Conservation (phyloP, 2,888 invertebrate genomes). For the Trachelus tabidus region DNA sequence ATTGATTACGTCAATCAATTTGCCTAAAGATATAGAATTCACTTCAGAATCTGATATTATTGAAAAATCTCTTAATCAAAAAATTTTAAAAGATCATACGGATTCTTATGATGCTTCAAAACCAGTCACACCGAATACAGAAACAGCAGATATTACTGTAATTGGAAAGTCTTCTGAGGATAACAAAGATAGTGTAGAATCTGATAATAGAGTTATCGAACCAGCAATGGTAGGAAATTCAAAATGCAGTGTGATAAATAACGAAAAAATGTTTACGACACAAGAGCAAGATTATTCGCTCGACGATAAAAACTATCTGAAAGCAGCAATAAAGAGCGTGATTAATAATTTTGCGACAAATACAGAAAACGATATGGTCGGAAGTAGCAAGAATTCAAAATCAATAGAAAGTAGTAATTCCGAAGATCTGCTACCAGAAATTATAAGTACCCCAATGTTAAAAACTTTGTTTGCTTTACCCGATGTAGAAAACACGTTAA, state of each 20-base stretch:
- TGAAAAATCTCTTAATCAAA: neutral
- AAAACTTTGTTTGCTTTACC: conserved; percentile 40
- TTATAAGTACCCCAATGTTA: conserved; percentile 37
- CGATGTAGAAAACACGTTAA: conserved; percentile 39
- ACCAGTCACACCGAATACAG: neutral
- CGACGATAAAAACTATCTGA: conserved; percentile 26
- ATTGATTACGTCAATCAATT: neutral
- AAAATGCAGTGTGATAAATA: neutral
- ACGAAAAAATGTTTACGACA: neutral
- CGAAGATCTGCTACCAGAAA: neutral
- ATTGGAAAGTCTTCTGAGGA: neutral
- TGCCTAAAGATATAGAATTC: neutral
- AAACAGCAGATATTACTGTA: neutral
- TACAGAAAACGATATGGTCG: conserved; percentile 14
- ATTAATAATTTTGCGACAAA: conserved; percentile 44
- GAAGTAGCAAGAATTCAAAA: conserved; percentile 13
- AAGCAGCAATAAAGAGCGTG: conserved; percentile 38
- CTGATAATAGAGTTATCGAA: neutral
- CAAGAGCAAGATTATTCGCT: conserved; percentile 2
- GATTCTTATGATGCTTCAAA: neutral
- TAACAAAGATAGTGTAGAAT: neutral
- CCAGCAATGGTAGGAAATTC: neutral
- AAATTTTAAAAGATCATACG: neutral
- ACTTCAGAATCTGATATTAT: neutral
- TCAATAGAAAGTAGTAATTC: conserved; percentile 9